phyloP scores from a whole-genome alignment of 2,113 vertebrate genomes.

The Stigmatopora nigra region DNA sequence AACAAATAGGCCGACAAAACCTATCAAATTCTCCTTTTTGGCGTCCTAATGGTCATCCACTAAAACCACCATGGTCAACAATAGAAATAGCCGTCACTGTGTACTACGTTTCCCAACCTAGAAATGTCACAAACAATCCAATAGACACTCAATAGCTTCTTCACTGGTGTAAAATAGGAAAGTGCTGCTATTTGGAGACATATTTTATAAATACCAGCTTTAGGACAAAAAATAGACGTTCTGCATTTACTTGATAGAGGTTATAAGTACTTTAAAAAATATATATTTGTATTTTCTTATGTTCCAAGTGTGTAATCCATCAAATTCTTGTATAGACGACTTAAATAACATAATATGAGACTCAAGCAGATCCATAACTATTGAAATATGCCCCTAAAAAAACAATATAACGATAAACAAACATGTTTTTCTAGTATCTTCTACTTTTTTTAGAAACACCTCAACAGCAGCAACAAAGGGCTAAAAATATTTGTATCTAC shows the following conservation, averaged over 20 bases:
- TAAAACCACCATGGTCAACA: slow-evolving; percentile 18
- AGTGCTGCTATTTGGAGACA: slow-evolving; percentile 55
- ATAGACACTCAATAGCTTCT: slow-evolving; percentile 34
- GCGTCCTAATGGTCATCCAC: slow-evolving; percentile 6
- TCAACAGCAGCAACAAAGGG: slow-evolving; percentile 9
- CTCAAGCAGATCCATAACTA: too few relatives aligned
- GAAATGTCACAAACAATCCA: slow-evolving; percentile 59
- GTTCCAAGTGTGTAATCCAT: neutral
- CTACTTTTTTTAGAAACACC: slow-evolving; percentile 9
- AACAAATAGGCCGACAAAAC: slow-evolving; percentile 22
- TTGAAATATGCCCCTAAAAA: too few relatives aligned
- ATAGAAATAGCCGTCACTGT: slow-evolving; percentile 23
- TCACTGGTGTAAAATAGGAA: slow-evolving; percentile 30
- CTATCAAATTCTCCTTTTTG: slow-evolving; percentile 3
- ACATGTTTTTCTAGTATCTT: slow-evolving; percentile 21
- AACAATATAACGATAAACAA: too few relatives aligned
- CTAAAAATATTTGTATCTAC: too few relatives aligned
- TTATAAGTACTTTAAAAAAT: too few relatives aligned
- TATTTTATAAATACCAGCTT: slow-evolving; percentile 45
- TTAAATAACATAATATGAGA: too few relatives aligned
- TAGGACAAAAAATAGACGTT: slow-evolving; percentile 28
- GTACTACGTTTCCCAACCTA: slow-evolving; percentile 43
- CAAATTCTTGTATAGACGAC: neutral
- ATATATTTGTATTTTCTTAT: neutral
- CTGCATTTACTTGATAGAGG: slow-evolving; percentile 6